Evolutionary conservation across 2,888 invertebrate genomes (phyloP).

Genomic region (Melitaea athalia): DNA sequence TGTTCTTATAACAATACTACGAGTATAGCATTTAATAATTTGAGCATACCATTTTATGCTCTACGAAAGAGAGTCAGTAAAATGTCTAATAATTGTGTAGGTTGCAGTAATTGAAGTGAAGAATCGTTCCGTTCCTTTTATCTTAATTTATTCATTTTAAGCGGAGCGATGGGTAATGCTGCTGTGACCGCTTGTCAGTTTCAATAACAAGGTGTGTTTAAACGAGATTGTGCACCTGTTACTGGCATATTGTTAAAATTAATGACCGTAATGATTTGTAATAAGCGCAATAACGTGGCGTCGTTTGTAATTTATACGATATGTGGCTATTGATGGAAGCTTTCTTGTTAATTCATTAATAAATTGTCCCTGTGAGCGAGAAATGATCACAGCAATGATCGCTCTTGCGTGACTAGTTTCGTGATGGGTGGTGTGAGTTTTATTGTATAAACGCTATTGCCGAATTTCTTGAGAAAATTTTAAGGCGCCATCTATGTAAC

Average conservation of each 20-base stretch:
- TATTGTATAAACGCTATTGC: slow-evolving; percentile 74
- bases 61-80: slow-evolving; percentile 68
- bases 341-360: slow-evolving; percentile 50
- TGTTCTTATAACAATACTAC: slow-evolving; percentile 79
- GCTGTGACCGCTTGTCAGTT: slow-evolving; percentile 78
- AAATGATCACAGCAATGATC: slow-evolving; percentile 60
- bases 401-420: slow-evolving; percentile 66
- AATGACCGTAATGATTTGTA: slow-evolving; percentile 30
- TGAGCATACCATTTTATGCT: slow-evolving; percentile 49
- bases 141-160: slow-evolving; percentile 79
- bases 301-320: slow-evolving; percentile 13
- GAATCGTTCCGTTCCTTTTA: slow-evolving; percentile 72
- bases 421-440: slow-evolving; percentile 74
- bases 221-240: slow-evolving; percentile 64
- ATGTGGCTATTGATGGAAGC: not conserved
- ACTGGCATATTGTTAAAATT: slow-evolving; percentile 39
- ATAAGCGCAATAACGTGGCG: slow-evolving; percentile 3
- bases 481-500: slow-evolving; percentile 53
- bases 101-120: slow-evolving; percentile 76
- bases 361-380: slow-evolving; percentile 62
- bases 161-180: slow-evolving; percentile 70
- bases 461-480: slow-evolving; percentile 75
- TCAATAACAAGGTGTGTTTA: slow-evolving; percentile 67
- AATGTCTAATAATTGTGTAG: slow-evolving; percentile 80
- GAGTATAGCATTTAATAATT: slow-evolving; percentile 79